Percentiles rank a stretch among this genome's conserved stretches.
Evolutionary conservation across 2,797 vertebrate species (phyloP).

Genomic region (Phaenicophaeus curvirostris): DNA sequence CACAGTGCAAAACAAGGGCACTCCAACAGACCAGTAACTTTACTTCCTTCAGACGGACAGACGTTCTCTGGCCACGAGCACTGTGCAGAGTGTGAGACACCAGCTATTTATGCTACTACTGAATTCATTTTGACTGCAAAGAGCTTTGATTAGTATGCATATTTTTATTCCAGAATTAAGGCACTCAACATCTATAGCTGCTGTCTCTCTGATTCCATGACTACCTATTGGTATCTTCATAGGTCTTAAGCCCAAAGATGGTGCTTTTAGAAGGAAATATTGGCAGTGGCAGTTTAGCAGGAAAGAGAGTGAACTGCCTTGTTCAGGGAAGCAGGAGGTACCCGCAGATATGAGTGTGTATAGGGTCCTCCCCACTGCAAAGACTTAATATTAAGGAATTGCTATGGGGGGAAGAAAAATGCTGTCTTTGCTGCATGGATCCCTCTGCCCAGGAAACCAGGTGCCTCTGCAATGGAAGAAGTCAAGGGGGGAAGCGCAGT

Average conservation of each 20-base stretch:
- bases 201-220: neutral
- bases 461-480: neutral
- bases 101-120: neutral
- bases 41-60: neutral
- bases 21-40: neutral
- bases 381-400: neutral
- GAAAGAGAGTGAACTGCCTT: neutral
- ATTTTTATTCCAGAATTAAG: neutral
- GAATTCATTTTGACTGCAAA: neutral
- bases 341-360: neutral
- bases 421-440: neutral
- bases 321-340: neutral
- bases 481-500: neutral
- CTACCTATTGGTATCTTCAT: neutral
- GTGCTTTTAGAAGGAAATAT: neutral
- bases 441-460: neutral
- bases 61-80: neutral
- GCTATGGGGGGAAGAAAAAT: neutral
- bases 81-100: neutral
- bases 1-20: neutral
- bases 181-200: neutral
- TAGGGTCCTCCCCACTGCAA: neutral
- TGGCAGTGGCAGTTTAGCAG: neutral
- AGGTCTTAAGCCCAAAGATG: neutral
- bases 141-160: neutral